Conservation (phyloP, 2,888 invertebrate species). For the Tachina grossa region DNA sequence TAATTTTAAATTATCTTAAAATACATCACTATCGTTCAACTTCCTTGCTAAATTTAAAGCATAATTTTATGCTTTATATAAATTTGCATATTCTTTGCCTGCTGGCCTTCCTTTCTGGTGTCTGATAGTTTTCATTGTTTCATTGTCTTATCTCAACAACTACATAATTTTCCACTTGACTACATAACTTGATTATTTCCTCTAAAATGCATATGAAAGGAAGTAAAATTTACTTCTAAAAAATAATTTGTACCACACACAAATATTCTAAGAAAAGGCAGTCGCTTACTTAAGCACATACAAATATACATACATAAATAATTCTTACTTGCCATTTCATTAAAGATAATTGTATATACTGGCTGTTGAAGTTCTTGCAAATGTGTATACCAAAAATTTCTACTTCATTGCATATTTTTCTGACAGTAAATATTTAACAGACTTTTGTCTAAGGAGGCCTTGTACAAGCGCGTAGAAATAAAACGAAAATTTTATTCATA, state of each 20-base stretch:
- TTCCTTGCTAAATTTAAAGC: not conserved
- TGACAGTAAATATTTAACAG: constrained; percentile 16
- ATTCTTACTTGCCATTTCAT: constrained; percentile 24
- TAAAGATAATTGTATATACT: constrained; percentile 4
- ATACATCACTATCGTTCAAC: no score
- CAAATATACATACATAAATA: not conserved
- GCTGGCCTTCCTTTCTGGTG: not conserved
- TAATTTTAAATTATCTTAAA: no score
- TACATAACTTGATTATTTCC: constrained; percentile 52
- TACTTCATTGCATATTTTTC: constrained; percentile 36
- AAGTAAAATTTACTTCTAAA: constrained; percentile 6
- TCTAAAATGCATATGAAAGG: constrained; percentile 19
- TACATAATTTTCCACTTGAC: constrained; percentile 54
- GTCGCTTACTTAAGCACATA: not conserved
- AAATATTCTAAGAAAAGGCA: not conserved
- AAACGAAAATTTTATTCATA: constrained; percentile 12
- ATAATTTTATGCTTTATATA: constrained; percentile 20
- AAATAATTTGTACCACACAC: constrained; percentile 1
- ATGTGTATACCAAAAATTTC: not conserved
- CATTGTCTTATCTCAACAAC: constrained; percentile 35
- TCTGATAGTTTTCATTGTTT: not conserved
- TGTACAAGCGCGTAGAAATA: not conserved
- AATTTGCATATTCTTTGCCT: not conserved
- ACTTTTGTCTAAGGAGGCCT: not conserved
- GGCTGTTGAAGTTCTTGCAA: no score